Base-by-base conservation (phyloP, 1,140 invertebrate genomes). In the Lamellibrachia luymesi region DNA sequence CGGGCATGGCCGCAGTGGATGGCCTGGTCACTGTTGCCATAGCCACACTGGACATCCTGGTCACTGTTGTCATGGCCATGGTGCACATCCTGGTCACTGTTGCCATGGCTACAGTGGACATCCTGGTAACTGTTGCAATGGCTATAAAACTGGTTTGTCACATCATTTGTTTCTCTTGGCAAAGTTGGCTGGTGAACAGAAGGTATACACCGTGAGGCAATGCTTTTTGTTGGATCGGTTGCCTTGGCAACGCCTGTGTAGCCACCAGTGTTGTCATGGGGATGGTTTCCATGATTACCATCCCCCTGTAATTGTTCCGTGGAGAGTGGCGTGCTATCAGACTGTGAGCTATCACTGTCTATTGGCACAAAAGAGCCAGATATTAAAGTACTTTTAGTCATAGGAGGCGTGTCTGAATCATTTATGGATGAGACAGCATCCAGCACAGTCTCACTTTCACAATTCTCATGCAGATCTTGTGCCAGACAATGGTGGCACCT, bases 1-100 rank as follows among this genome's bases (percentile, higher is more conserved):
- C 98, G 98, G 38, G 98, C 97, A 96, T 99, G 98, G 92, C 89
- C 92, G n/a, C 92, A 93, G 49, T 89, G 56, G 27, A 38, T 51
- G 25, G 4, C 80, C 2, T 92, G 25, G 92, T 10, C 25, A 8
- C 38, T 17, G 52, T 92, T 92, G 38, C 38, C 51, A 92, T 99
- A 98, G 92, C 89, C 92, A 38, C 92, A 93, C 10, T 89, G 56
- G 27, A 38, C 22, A 10, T 27, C 80, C 50, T 92, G 25, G 92
- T 10, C 25, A 8, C 38, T 4, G 4, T 92, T 92, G 38, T 17
- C 97, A 96, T 99, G 98, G 92, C 89, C 92, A 38, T 56, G 89
- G 49, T 89, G 56, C 8, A 38, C 22, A 10, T 27, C 80, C 50
- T 92, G 25, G 92, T 10, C 25, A 8, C 38, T 17, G 52, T 52